Conservation (phyloP, 2,888 invertebrate genomes). For the Ectobius pallidus region DNA sequence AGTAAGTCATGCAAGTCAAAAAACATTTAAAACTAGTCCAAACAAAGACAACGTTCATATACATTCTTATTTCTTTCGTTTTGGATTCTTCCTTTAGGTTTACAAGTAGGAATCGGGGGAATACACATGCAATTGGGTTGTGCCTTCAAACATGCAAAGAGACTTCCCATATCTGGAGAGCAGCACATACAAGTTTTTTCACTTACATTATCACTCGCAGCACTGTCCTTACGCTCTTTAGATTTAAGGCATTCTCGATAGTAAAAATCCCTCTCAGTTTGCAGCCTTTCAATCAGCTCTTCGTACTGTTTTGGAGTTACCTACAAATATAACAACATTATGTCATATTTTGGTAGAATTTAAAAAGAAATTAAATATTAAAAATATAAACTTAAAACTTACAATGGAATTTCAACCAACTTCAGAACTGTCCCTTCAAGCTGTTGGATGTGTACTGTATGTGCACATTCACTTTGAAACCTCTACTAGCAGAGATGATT, state of each 20-base stretch:
- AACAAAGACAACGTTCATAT: background rate
- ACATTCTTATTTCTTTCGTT: background rate
- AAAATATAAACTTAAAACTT: too few species aligned
- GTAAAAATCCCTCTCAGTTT: conserved; percentile 59
- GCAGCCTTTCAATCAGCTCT: conserved; percentile 4
- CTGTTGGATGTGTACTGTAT: too few species aligned
- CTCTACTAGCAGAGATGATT: too few species aligned
- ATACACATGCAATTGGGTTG: background rate
- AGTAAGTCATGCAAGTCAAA: background rate
- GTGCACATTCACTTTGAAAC: too few species aligned
- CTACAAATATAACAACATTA: too few species aligned
- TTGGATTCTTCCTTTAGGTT: background rate
- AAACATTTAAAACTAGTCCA: conserved; percentile 35
- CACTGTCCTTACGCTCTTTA: conserved; percentile 53
- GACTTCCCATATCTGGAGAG: background rate
- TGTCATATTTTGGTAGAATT: too few species aligned
- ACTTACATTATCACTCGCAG: conserved; percentile 51
- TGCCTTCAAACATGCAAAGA: background rate
- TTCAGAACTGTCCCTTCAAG: too few species aligned
- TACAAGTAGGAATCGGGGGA: too few species aligned
- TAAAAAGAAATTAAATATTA: too few species aligned
- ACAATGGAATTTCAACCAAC: too few species aligned
- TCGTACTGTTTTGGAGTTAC: conserved; percentile 2
- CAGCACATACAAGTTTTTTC: background rate
- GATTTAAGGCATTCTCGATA: conserved; percentile 58